Base-by-base conservation (phyloP, 1,140 invertebrate species). In the Musca domestica region DNA sequence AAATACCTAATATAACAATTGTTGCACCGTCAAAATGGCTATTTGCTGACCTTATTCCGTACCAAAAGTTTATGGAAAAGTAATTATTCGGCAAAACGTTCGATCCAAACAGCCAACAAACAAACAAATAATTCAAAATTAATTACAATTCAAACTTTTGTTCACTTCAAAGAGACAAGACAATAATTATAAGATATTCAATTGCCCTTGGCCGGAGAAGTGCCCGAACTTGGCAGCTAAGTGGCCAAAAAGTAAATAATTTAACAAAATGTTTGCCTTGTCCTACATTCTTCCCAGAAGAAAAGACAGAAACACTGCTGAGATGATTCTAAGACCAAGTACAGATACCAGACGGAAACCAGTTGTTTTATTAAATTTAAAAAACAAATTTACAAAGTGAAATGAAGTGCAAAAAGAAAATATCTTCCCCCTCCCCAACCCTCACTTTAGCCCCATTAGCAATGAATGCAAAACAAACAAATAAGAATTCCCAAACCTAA, bases 341-440 rank as follows among this genome's bases (percentile, higher is more conserved):
- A 7, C 6, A 61, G n/a, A 61, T 34, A 61, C 27, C 27, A 61
- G 27, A 41, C 4, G 25, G 12, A 34, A 61, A 61, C 56, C 56
- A 41, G 56, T 61, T 61, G 56, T 34, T 23, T 30, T 61, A 58
- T 58, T 58, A 58, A 27, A 61, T 61, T 61, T 19, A 51, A 51
- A n/a, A 20, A 34, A 34, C 27, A 41, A 61, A 34, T 34, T 61
- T 61, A 34, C 17, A 27, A 27, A 41, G 56, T 61, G 56, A 41
- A 61, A 61, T 61, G 56, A 61, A 61, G 56, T 61, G 56, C 56
- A 61, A 61, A 41, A 61, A 61, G 56, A 41, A 61, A 61, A 61
- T 23, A 56, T 56, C 19, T 52, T 52, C 49, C 14, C 15, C 30
- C 54, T 30, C 12, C 7, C 23, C 54, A 41, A 12, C 34, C 27